Percentiles rank a stretch among this genome's conserved stretches.
Conservation (phyloP, 2,888 invertebrate genomes). For the Zelleria hepariella region DNA sequence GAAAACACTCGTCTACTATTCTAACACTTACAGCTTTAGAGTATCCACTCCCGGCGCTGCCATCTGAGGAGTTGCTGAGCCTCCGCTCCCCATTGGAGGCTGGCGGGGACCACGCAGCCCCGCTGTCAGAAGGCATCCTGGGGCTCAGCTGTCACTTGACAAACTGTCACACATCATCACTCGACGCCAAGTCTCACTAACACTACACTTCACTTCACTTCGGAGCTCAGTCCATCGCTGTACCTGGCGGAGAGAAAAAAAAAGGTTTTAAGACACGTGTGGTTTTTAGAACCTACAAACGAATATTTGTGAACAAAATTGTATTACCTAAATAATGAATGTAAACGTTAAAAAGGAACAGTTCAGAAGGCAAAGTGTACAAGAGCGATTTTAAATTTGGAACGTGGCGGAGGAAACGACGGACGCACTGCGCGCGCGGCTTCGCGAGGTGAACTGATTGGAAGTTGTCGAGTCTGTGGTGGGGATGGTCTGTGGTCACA, state of each 20-base stretch:
- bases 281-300: background rate
- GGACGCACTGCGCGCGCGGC: constrained; percentile 31
- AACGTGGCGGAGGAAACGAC: background rate
- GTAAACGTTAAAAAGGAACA: too few relatives aligned
- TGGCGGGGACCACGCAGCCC: constrained; percentile 64
- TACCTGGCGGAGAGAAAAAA: constrained; percentile 43
- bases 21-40: constrained; percentile 59
- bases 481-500: too few relatives aligned
- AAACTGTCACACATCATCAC: constrained; percentile 54
- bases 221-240: constrained; percentile 39
- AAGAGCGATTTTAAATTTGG: too few relatives aligned
- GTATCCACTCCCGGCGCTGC: constrained; percentile 64
- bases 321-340: background rate
- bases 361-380: too few relatives aligned
- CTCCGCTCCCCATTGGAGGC: constrained; percentile 61
- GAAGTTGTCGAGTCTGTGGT: background rate
- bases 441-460: constrained; percentile 33
- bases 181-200: constrained; percentile 11
- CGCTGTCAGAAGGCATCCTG: constrained; percentile 65
- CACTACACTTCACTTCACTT: constrained; percentile 55
- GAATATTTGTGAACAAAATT: background rate
- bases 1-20: too few relatives aligned
- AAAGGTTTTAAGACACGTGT: constrained; percentile 14
- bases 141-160: constrained; percentile 29
- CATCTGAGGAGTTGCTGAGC: constrained; percentile 66